phyloP scores from a whole-genome alignment of 2,888 invertebrate genomes.

The Polydrusus tereticollis region DNA sequence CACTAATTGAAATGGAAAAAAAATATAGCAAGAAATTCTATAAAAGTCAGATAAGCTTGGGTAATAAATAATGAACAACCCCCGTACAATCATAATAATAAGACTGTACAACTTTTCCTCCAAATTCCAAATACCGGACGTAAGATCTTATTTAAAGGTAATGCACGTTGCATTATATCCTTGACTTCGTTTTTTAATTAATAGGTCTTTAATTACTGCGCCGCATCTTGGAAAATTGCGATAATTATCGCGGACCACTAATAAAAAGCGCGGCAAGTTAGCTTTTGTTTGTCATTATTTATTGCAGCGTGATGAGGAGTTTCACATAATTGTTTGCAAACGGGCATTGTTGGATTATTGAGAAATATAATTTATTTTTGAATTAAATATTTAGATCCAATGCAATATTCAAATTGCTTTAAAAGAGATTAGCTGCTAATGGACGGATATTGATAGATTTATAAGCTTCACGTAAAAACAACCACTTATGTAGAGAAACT shows the following conservation, averaged over 20 bases:
- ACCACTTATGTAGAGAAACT: no score
- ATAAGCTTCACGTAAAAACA: no score
- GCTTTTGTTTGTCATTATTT: slow-evolving; percentile 20
- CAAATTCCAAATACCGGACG: background rate
- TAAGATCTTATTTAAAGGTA: slow-evolving; percentile 13
- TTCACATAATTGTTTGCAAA: slow-evolving; percentile 18
- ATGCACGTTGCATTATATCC: slow-evolving; percentile 21
- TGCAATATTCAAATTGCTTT: background rate
- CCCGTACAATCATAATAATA: no score
- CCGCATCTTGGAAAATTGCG: slow-evolving; percentile 26
- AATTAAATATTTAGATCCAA: background rate
- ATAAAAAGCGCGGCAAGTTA: background rate
- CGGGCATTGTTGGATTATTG: slow-evolving; percentile 10
- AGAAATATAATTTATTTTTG: slow-evolving; percentile 9
- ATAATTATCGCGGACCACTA: slow-evolving; percentile 17
- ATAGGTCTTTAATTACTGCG: slow-evolving; percentile 10
- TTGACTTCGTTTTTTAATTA: slow-evolving; percentile 28
- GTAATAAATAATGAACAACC: no score
- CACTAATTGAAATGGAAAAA: no score
- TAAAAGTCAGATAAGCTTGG: no score
- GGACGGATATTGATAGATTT: no score
- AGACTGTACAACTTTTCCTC: background rate
- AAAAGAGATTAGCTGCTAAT: background rate
- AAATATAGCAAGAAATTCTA: no score
- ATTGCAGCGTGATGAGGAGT: slow-evolving; percentile 11